Base-by-base conservation (phyloP, 2,797 vertebrate genomes). In the Pelodytes ibericus region DNA sequence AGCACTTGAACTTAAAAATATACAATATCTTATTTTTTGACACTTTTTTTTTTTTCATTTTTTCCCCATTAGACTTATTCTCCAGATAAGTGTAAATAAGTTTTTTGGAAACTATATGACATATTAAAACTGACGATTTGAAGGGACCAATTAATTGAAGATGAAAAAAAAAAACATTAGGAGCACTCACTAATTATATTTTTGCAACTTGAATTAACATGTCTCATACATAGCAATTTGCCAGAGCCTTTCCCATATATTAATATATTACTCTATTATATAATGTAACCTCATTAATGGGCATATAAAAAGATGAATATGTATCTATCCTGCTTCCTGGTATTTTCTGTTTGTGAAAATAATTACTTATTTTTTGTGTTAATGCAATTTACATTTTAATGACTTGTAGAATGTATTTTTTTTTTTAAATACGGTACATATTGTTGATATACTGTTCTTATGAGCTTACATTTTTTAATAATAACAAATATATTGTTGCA, bases 401-500 rank as follows among this genome's bases (percentile, higher is more conserved):
- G 20, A 27, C 8, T 69, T 27, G 6, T 56, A 41, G 15, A 66
- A 18, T 31, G 27, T 13, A n/a, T 66, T 30, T 49, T 56, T 31
- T 20, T 33, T 41, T 51, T 20, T 22, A 10, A 16, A 62, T 26
- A 58, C 0, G n/a, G 27, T 56, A 8, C n/a, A 22, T 8, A 36
- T 20, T 73, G 57, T 68, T 53, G 29, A 27, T 53, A 18, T 24
- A 49, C 39, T 13, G 68, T 68, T 72, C 44, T 13, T 30, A 39
- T 6, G n/a, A 41, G 26, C 20, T 25, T 36, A 29, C 20, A 22
- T 39, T 11, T 39, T 27, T 66, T 27, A 51, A 1, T 20, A 56
- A 65, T 44, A 63, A 51, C 2, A 26, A 56, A 65, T 44, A 63
- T 18, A 69, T 57, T 74, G 77, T 62, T 49, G 31, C 29, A 13